Base-by-base conservation (phyloP, 64 coral and sea anemone genomes). In the Actinia equina region DNA sequence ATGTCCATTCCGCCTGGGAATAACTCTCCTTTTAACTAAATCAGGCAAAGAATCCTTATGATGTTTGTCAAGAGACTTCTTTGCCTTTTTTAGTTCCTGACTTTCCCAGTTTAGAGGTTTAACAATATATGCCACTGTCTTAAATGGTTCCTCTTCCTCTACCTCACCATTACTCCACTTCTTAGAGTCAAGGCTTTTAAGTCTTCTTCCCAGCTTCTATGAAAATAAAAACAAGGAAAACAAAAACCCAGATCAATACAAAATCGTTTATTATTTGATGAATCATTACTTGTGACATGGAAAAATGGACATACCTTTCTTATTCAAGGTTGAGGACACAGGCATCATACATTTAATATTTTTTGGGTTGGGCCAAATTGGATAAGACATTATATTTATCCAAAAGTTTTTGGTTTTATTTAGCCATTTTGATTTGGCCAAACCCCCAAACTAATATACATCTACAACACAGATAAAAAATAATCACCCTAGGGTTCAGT, bases 11-110 rank as follows among this genome's bases (percentile, higher is more conserved):
- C 51, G 6, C 7, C 43, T 2, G n/a, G 43, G 79, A 6, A 82
- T 2, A 3, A 82, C 79, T 16, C 79, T 22, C 51, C n/a, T 51
- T 16, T n/a, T 44, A 8, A 82, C 79, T 49, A 82, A 82, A 49
- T 44, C 51, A 82, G 79, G 79, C 79, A 82, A 82, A 82, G 79
- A 82, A 82, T 44, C 79, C 10, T 17, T 44, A 15, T 45, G 79
- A 53, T 82, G 79, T 53, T 16, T 82, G 79, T 82, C 79, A 8
- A 82, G 79, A 49, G 79, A 82, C 13, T 82, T 82, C 79, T 82
- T 82, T 82, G 41, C 79, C 79, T 82, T 82, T 15, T 44, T 82
- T 53, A 82, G 22, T 27, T 82, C 79, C 15, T 53, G 43, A 26
- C 83, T 85, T 61, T 85, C 52, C 83, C 83, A 85, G 17, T 4